Base-by-base conservation (phyloP, 2,113 vertebrate genomes). In the Dissostichus mawsoni region DNA sequence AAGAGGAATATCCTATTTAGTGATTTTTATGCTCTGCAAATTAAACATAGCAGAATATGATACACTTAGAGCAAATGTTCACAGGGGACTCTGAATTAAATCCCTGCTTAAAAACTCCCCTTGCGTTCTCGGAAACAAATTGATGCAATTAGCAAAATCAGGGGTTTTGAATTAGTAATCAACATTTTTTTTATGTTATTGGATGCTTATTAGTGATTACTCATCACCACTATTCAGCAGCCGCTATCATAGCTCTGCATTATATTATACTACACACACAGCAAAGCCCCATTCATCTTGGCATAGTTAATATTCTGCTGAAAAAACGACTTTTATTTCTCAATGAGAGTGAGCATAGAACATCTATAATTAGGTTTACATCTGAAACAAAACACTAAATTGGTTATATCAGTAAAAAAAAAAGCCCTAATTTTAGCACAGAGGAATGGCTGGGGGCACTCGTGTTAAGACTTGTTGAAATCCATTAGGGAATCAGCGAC, bases 401-500 rank as follows among this genome's bases (percentile, higher is more conserved):
- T 78, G 16, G 47, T 59, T 59, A 44, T 74, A 79, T 79, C 56
- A 50, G 52, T 70, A 48, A 14, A 68, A 66, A 77, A 52, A 70
- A 77, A 56, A 70, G 44, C 66, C n/a, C 25, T 76, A 50, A n/a
- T 81, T 89, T 82, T 69, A 61, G 44, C 64, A 65, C 8, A 48
- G 81, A 72, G 68, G 36, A 81, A 70, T 57, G 59, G 56, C 67
- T 78, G 23, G 67, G 68, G 74, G 69, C 48, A 25, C 68, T 76
- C 70, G 16, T 86, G 88, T 89, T 83, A 51, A 83, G 76, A 63
- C 82, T 87, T 87, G 82, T 85, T 89, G 41, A 90, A 85, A 82
- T 78, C 83, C 85, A 74, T 90, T 83, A 89, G 83, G 70, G 86
- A 90, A 89, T 89, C 84, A 87, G 81, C 16, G 13, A 76, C 52